phyloP scores from a whole-genome alignment of 2,888 invertebrate species.

The Pimpla rufipes region DNA sequence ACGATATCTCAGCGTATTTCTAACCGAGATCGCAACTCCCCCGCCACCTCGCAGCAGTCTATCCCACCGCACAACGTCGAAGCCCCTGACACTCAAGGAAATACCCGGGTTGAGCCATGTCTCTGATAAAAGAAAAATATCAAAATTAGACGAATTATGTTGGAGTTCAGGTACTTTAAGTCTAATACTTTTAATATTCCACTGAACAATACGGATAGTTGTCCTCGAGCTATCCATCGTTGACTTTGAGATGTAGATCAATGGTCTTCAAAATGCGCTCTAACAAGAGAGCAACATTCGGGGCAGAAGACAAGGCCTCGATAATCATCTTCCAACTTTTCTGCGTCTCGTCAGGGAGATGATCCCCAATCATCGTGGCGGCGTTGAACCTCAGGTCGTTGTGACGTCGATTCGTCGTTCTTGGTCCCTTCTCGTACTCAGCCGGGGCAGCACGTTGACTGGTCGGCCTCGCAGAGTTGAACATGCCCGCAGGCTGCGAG shows the following conservation, averaged over 20 bases:
- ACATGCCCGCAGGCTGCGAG: no score
- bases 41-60: constrained; percentile 28
- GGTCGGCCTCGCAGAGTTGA: no score
- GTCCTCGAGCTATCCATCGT: constrained; percentile 2
- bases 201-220: constrained; percentile 29
- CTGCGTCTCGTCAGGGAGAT: no score
- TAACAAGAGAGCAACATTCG: background rate
- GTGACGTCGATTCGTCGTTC: no score
- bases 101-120: constrained; percentile 45
- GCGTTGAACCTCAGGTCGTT: no score
- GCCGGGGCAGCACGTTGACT: no score
- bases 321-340: no score
- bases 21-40: constrained; percentile 47
- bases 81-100: constrained; percentile 26
- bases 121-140: constrained; percentile 57
- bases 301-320: background rate
- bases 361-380: no score
- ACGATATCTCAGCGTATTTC: constrained; percentile 34
- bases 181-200: constrained; percentile 54
- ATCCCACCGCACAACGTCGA: constrained; percentile 57
- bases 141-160: constrained; percentile 21
- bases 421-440: no score
- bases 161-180: constrained; percentile 45
- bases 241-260: background rate
- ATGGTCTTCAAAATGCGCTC: constrained; percentile 18